Conservation (phyloP, 1,140 invertebrate genomes). For the Orussus abietinus region DNA sequence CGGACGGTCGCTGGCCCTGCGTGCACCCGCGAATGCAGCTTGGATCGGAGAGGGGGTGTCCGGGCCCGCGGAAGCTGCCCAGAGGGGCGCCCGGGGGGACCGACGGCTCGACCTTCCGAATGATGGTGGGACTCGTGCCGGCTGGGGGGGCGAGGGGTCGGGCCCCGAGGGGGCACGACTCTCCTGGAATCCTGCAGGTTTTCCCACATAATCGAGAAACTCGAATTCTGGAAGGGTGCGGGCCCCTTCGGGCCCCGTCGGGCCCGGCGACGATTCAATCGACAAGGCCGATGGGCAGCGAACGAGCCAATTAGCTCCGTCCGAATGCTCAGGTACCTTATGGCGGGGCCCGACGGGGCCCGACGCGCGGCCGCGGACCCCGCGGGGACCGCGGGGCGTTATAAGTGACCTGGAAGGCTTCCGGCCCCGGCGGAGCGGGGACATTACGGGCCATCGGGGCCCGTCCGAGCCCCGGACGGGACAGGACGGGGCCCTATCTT, state of each 20-base stretch:
- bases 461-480: slow-evolving; percentile 20
- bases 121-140: too few relatives aligned
- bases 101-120: too few relatives aligned
- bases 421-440: slow-evolving; percentile 31
- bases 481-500: slow-evolving; percentile 48
- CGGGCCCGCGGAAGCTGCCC: slow-evolving; percentile 25
- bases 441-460: slow-evolving; percentile 27
- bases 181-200: too few relatives aligned
- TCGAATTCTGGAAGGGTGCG: too few relatives aligned
- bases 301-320: slow-evolving; percentile 42
- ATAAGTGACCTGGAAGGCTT: slow-evolving; percentile 40
- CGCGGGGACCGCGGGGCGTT: slow-evolving; percentile 11
- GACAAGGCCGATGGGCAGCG: slow-evolving; percentile 31
- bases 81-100: too few relatives aligned
- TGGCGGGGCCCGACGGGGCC: not conserved
- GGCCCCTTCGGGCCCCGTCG: too few relatives aligned
- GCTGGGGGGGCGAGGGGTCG: too few relatives aligned
- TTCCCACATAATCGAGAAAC: too few relatives aligned
- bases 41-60: slow-evolving; percentile 13
- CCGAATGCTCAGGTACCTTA: slow-evolving; percentile 36
- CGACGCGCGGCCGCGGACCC: slow-evolving; percentile 1
- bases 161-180: too few relatives aligned
- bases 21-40: slow-evolving; percentile 4
- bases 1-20: slow-evolving; percentile 23
- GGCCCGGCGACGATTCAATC: too few relatives aligned